Conservation (phyloP, 2,113 vertebrate genomes). For the Sorex fumeus region DNA sequence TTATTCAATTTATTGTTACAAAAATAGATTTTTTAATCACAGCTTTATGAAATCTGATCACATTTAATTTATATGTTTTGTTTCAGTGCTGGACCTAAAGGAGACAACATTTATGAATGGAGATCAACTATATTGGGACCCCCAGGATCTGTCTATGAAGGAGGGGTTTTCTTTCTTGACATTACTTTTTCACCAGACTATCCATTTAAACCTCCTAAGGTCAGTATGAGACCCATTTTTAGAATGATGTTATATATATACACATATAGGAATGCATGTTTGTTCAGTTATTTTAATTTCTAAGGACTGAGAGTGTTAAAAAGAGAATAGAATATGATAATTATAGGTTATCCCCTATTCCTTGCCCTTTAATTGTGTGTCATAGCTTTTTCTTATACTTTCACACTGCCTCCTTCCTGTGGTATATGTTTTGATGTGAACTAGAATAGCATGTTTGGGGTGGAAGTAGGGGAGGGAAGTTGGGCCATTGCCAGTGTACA, state of each 20-base stretch:
- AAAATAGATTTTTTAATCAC: constrained; percentile 71
- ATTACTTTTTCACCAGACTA: constrained; percentile 99
- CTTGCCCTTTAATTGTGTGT: neutral
- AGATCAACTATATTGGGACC: constrained; percentile 99
- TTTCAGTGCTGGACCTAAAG: constrained; percentile 98
- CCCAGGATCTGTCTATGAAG: constrained; percentile 98
- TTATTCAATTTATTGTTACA: constrained; percentile 38
- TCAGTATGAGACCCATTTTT: constrained; percentile 87
- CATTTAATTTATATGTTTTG: constrained; percentile 86
- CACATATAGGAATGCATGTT: neutral
- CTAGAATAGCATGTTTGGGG: neutral
- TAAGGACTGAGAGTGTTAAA: neutral
- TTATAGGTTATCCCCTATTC: neutral
- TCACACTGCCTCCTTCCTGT: neutral
- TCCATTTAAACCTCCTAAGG: constrained; percentile 99
- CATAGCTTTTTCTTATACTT: neutral
- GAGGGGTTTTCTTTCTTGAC: constrained; percentile 99
- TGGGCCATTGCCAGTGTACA: neutral
- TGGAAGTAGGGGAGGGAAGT: neutral
- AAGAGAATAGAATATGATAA: neutral
- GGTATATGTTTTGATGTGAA: neutral
- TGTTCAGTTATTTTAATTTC: neutral
- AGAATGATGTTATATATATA: neutral
- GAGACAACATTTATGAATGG: constrained; percentile 99
- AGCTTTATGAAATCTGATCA: constrained; percentile 79